Evolutionary conservation across 2,113 vertebrate species (phyloP), one percentile per base, ranked within the genome.

Genomic region (Electrona antarctica): DNA sequence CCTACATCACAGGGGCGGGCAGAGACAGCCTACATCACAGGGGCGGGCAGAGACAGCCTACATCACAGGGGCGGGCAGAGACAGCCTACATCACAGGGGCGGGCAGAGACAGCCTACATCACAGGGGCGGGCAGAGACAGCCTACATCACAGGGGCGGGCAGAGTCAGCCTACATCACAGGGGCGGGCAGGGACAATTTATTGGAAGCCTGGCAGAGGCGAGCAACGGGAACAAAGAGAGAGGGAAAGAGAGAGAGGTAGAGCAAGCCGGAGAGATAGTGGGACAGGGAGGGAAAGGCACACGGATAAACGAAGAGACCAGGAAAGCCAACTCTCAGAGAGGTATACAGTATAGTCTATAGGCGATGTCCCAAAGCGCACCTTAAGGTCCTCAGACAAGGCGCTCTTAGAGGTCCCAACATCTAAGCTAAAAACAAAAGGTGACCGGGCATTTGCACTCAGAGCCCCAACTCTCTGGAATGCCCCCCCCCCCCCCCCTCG

Each of bases 141-240:
- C 63, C 50, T 7, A 41, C 69, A 68, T 64, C 21, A 28, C 21
- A 21, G 64, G 49, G 58, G 60, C 71, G 52, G 67, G 51, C 29
- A 33, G 69, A 41, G 33, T 49, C 51, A 9, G 78, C 63, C 50
- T 7, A 41, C 69, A 68, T 64, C 21, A 28, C 21, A 21, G 64
- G 49, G 58, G 60, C 71, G 52, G 67, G 51, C 29, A 33, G 69
- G 2, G 33, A 52, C 62, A 45, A 66, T 76, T 82, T 78, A 85
- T 84, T 73, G 70, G 74, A 73, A 58, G 66, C 54, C 21, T 64
- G 63, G 69, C 72, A 67, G 78, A 79, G 46, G 65, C 68, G 67
- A 71, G 65, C 33, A 9, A 59, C n/a, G 60, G 76, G 74, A 87
- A 71, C 67, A 82, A 78, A 81, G 79, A 64, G 49, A 64, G 21